Conservation (phyloP, 1,140 invertebrate genomes). For the Cheumatopsyche charites region DNA sequence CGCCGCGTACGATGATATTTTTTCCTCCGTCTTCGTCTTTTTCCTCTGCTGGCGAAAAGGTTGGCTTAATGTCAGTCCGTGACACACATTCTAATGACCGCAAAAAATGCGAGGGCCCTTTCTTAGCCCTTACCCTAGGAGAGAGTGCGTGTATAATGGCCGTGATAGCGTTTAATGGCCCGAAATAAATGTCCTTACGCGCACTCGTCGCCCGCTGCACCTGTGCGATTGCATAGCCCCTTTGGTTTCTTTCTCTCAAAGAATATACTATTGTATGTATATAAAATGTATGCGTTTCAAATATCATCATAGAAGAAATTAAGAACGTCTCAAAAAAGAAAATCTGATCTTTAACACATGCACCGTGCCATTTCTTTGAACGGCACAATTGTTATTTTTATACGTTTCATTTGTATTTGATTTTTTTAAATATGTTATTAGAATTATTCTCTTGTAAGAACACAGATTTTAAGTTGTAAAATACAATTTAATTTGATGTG, state of each 20-base stretch:
- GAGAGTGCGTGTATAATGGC: constrained; percentile 38
- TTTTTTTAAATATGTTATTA: too few relatives aligned
- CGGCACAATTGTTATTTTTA: too few relatives aligned
- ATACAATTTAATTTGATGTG: too few relatives aligned
- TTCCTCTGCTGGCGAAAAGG: constrained; percentile 32
- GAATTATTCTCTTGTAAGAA: too few relatives aligned
- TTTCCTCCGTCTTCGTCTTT: constrained; percentile 10
- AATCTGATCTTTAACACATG: too few relatives aligned
- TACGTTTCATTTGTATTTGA: too few relatives aligned
- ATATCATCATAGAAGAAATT: too few relatives aligned
- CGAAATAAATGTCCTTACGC: constrained; percentile 47
- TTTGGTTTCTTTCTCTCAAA: background rate
- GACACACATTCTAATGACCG: constrained; percentile 47
- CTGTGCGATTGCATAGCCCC: constrained; percentile 8
- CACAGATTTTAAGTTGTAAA: too few relatives aligned
- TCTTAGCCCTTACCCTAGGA: constrained; percentile 22
- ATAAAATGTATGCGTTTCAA: too few relatives aligned
- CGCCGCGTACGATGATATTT: background rate
- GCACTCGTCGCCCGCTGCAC: constrained; percentile 22
- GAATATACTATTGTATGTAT: too few relatives aligned
- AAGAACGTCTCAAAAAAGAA: too few relatives aligned
- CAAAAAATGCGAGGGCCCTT: constrained; percentile 23
- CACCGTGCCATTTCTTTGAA: too few relatives aligned
- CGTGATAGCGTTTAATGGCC: constrained; percentile 47
- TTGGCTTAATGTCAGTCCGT: constrained; percentile 48